Conservation (phyloP, 2,797 vertebrate species). For the Distichodus sexfasciatus region DNA sequence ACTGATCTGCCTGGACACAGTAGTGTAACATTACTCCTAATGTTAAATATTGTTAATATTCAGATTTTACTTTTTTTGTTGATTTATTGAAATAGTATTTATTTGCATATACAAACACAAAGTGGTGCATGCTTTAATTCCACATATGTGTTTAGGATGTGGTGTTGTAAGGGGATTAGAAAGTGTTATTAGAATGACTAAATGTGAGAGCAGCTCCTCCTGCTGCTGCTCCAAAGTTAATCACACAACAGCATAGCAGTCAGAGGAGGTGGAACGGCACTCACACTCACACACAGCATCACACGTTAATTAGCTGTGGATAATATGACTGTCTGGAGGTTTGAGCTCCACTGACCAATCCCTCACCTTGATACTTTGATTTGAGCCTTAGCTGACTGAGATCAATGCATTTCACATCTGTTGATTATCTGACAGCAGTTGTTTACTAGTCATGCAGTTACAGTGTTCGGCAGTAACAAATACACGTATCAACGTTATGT, state of each 20-base stretch:
- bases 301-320: constrained; percentile 72
- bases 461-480: no score
- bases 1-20: no score
- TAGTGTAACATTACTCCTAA: no score
- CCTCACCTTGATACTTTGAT: constrained; percentile 18
- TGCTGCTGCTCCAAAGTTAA: constrained; percentile 67
- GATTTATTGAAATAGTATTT: no score
- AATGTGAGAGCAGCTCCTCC: constrained; percentile 64
- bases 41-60: no score
- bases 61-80: no score
- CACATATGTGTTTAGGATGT: not conserved
- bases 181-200: constrained; percentile 61
- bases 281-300: constrained; percentile 53
- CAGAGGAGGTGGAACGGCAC: constrained; percentile 24
- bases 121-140: not conserved
- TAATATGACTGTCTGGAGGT: constrained; percentile 69
- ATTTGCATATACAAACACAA: no score
- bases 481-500: no score
- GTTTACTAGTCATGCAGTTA: no score
- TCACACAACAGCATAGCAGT: constrained; percentile 71
- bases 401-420: not conserved
- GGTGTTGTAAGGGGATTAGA: constrained; percentile 52
- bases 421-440: not conserved
- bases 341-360: constrained; percentile 39
- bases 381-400: not conserved